Base-by-base conservation (phyloP, 2,888 invertebrate species). In the Cheilosia urbana region DNA sequence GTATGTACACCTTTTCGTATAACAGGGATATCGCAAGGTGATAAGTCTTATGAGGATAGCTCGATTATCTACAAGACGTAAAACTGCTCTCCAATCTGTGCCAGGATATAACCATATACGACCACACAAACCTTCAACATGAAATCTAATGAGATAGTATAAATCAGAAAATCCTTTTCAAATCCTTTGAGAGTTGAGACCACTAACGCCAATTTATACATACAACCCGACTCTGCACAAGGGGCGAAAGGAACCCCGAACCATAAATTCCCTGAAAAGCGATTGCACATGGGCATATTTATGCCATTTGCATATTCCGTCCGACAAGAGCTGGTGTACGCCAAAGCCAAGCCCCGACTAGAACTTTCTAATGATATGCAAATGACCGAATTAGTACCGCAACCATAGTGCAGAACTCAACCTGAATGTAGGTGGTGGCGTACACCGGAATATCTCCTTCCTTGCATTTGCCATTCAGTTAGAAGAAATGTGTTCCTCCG, bases 311-410 rank as follows among this genome's bases (percentile, higher is more conserved):
- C 71, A 71, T 73, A 68, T 66, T 53, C 71, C 55, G 34, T 69
- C 47, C 47, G 69, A 73, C 34, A 47, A 66, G 47, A 45, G 45
- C 3, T 34, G 34, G 34, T 34, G 34, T 34, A 3, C 66, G 57
- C 9, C 53, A 57, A 55, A 75, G 51, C 49, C 66, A 66, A 73
- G 45, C 37, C 17, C 34, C 68, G 24, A 73, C 73, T 19, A 73
- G 73, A 68, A 63, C 40, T 65, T 34, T 60, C 53, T 80, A 84
- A 84, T 84, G 80, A 80, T 75, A 84, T 84, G 84, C 80, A 84
- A 84, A 84, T 84, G 84, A 60, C 84, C 84, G 80, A 80, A 79
- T 80, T 71, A 76, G 84, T 65, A 80, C 80, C 60, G 55, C 69
- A 78, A 55, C 47, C 45, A 57, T 27, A 58, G 62, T 62, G 66